Evolutionary conservation across 2,797 vertebrate genomes (phyloP).

Genomic region (Esox lucius): DNA sequence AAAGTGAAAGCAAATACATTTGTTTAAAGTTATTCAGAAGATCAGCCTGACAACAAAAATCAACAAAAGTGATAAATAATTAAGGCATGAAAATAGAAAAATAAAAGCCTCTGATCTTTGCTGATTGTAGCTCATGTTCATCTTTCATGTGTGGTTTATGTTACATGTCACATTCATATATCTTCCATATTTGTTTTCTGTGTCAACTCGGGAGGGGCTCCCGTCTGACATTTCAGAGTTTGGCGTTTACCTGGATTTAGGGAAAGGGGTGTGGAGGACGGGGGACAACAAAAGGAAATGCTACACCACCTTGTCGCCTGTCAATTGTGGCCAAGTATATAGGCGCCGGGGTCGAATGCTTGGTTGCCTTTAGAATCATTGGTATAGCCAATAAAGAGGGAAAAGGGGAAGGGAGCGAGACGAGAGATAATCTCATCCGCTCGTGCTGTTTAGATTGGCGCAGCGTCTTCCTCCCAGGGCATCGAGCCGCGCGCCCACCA

Average conservation of each 20-base stretch:
- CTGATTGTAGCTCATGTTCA: not conserved
- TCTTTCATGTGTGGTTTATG: too few species aligned
- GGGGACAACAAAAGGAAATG: constrained; percentile 67
- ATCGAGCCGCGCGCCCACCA: constrained; percentile 24
- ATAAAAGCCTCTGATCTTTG: not conserved
- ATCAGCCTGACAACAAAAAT: too few species aligned
- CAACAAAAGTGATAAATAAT: not conserved
- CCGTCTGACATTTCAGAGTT: not conserved
- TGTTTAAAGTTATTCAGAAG: not conserved
- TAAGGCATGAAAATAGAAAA: not conserved
- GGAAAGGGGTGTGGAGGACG: not conserved
- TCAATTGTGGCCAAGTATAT: constrained; percentile 59
- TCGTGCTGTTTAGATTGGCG: constrained; percentile 39
- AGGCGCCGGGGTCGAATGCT: constrained; percentile 71
- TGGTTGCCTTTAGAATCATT: constrained; percentile 38
- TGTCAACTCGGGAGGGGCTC: not conserved
- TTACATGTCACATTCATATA: not conserved
- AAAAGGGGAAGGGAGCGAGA: constrained; percentile 40
- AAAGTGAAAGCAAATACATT: not conserved
- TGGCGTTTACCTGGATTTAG: not conserved
- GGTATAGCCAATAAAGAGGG: constrained; percentile 32
- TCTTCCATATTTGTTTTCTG: constrained; percentile 10
- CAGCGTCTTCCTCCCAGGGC: constrained; percentile 30
- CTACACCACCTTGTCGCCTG: constrained; percentile 73
- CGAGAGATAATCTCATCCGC: constrained; percentile 54